Evolutionary conservation across 2,113 vertebrate species (phyloP).

Genomic region (Haplochromis burtoni): DNA sequence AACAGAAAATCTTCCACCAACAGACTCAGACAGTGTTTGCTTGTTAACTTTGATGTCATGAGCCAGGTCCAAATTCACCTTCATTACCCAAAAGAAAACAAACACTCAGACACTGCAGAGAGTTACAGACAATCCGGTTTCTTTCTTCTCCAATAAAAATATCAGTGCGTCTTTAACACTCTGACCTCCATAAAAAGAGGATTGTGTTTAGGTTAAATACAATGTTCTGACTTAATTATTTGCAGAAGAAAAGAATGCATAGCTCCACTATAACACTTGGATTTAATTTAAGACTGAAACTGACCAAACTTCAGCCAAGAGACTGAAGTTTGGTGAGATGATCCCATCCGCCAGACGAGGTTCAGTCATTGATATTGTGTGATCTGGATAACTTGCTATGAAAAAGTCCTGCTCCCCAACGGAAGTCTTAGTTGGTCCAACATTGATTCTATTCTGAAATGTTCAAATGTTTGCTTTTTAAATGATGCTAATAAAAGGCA

Average conservation of each 20-base stretch:
- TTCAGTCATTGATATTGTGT: not conserved
- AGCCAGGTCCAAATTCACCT: not conserved
- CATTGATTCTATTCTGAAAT: too few relatives aligned
- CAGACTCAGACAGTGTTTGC: not conserved
- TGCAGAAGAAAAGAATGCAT: not conserved
- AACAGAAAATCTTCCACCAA: not conserved
- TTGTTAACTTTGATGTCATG: not conserved
- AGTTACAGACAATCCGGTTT: not conserved
- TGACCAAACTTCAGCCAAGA: not conserved
- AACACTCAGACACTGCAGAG: not conserved
- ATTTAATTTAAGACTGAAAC: not conserved
- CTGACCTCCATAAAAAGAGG: not conserved
- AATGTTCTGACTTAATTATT: not conserved
- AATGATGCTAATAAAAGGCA: not conserved
- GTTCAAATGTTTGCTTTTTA: not conserved
- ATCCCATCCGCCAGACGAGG: accelerated
- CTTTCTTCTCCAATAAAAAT: not conserved
- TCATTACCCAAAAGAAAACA: not conserved
- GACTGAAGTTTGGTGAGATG: not conserved
- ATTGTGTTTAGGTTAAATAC: accelerated
- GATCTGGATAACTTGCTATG: not conserved
- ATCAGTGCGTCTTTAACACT: not conserved
- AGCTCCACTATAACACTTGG: not conserved
- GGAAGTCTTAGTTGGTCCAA: not conserved
- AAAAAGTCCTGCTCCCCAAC: not conserved